Evolutionary conservation across 1,140 invertebrate species (phyloP), one percentile per base, ranked within the genome.

Genomic region (Saccostrea echinata): DNA sequence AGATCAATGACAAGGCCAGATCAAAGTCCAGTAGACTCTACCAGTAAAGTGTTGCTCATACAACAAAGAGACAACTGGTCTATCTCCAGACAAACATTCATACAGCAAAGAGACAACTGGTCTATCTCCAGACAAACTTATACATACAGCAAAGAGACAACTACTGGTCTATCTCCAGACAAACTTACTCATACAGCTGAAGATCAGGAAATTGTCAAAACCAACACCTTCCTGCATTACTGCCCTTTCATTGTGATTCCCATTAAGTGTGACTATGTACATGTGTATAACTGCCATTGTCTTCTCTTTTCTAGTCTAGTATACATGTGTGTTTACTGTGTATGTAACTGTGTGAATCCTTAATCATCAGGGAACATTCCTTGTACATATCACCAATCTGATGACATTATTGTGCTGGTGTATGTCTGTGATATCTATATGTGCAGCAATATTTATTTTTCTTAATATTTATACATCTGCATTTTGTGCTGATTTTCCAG

Each of bases 361-460:
- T n/a, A n/a, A n/a, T 83, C 51, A 12, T 83, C 35, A 52, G 35
- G 51, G 43, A 83, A 53, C 21, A 51, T 24, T 83, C 51, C 35
- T 43, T 21, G 27, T 24, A 81, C 30, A 83, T n/a, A 52, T 24
- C 35, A 83, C 16, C 27, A 33, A 43, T 2, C 16, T 80, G 35
- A 13, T 80, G 71, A 80, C 18, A 30, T 43, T 13, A 21, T 43
- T 53, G 33, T 83, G 51, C 43, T 52, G 33, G n/a, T 83, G 33
- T 52, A 51, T 83, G 12, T 52, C 35, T 83, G 35, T 83, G 81
- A 83, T 52, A 53, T 51, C 51, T n/a, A 43, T 52, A 83, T 76
- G 81, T 83, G 81, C 81, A 83, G 35, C 51, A 53, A 83, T 76
- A 76, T 76, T 76, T 76, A 76, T 76, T 33, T n/a, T 30, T 30